Evolutionary conservation across 2,113 vertebrate genomes (phyloP), one percentile per base, ranked within the genome.

Genomic region (Synchiropus splendidus): DNA sequence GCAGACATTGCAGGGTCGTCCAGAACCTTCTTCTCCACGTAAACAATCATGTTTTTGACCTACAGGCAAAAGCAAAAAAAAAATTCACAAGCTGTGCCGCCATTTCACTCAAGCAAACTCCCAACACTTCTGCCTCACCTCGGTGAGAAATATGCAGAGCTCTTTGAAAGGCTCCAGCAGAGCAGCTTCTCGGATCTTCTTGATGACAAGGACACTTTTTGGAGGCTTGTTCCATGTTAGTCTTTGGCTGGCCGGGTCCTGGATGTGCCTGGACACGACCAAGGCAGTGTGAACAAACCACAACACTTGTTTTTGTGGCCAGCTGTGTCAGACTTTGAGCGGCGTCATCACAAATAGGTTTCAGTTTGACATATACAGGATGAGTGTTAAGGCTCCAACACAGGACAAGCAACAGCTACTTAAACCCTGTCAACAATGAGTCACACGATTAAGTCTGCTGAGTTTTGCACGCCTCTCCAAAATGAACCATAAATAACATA

Each of bases 221-320:
- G 95, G 95, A 37, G 90, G 85, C 71, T 92, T 97, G 89, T 89
- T 98, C 95, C 95, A 98, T 0, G 94, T 94, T 74, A 98, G 77
- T 70, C 87, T 89, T 79, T 97, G 95, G 80, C 89, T 95, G 14
- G 92, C 94, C 18, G 95, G 95, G 64, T 98, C 95, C 83, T 98
- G 95, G 62, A 98, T 96, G 80, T 98, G 94, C 95, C 95, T 98
- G 48, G 12, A 68, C 15, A 58, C 6, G 64, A 9, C 57, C 15
- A 34, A 18, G 21, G 8, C 11, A 32, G 17, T 2, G 15, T 18
- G 32, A 1, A 50, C 4, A 4, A 51, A 37, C 42, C 12, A 17
- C 17, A n/a, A 32, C 6, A 8, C 21, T 27, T 27, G 8, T 27
- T 27, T 8, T 27, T 27, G 21, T 27, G 21, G 21, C n/a, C n/a